Evolutionary conservation across 2,888 invertebrate genomes (phyloP).

Genomic region (Harmothoe impar): DNA sequence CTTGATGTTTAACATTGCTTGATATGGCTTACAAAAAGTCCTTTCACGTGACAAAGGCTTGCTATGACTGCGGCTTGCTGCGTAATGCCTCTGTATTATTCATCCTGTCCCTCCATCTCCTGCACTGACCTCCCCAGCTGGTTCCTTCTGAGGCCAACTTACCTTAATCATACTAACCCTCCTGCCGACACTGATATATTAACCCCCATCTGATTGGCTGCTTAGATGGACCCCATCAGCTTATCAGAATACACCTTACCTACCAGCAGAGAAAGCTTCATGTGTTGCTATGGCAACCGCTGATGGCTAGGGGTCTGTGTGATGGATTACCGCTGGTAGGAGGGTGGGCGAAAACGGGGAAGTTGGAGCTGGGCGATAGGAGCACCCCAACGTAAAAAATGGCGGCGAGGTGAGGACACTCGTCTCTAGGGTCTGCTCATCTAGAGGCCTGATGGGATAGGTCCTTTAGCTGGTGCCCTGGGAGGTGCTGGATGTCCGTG

Average conservation of each 20-base stretch:
- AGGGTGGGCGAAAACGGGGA: background rate
- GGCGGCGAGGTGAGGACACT: background rate
- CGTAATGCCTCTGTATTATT: too few species aligned
- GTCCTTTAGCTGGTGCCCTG: background rate
- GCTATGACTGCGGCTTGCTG: too few species aligned
- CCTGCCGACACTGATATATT: background rate
- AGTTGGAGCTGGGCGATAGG: conserved; percentile 13
- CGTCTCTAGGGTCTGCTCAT: background rate
- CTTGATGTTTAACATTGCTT: too few species aligned
- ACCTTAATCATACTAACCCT: conserved; percentile 6
- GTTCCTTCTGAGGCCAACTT: background rate
- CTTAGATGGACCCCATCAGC: background rate
- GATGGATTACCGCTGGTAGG: background rate
- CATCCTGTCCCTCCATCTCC: too few species aligned
- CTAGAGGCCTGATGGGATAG: background rate
- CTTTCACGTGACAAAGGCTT: too few species aligned
- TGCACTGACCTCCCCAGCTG: too few species aligned
- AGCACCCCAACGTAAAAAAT: background rate
- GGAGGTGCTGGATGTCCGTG: too few species aligned
- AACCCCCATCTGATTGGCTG: background rate
- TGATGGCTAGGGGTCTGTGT: background rate
- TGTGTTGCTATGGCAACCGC: background rate
- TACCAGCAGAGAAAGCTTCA: background rate
- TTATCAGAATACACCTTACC: background rate
- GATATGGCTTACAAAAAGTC: too few species aligned